Conservation (phyloP, 2,888 invertebrate species). For the Stenichneumon culpator region DNA sequence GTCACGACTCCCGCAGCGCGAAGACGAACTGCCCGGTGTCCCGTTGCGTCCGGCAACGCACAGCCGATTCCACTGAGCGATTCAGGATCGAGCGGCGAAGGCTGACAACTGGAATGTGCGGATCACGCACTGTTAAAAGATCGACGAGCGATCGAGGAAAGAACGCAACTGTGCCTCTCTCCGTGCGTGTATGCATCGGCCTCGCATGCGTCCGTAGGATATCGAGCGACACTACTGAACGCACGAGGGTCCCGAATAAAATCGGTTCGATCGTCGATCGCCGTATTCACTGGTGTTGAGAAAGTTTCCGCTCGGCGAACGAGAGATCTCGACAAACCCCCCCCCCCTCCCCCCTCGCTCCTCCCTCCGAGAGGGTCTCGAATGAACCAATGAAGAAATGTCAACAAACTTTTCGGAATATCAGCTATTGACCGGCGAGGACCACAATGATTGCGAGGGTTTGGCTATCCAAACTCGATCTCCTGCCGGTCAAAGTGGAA, state of each 20-base stretch:
- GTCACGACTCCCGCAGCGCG: neutral
- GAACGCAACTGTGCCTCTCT: conserved; percentile 10
- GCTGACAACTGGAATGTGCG: conserved; percentile 12
- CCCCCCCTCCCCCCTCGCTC: neutral
- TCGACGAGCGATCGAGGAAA: conserved; percentile 26
- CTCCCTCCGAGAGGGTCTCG: neutral
- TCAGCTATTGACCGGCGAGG: neutral
- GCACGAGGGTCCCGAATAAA: conserved; percentile 2
- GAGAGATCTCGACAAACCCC: neutral
- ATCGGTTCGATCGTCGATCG: conserved; percentile 19
- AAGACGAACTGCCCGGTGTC: neutral
- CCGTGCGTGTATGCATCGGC: conserved; percentile 5
- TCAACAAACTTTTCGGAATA: neutral
- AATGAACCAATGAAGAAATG: conserved; percentile 10
- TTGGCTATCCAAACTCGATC: neutral
- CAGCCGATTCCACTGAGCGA: neutral
- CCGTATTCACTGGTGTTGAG: neutral
- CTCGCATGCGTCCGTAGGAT: conserved; percentile 8
- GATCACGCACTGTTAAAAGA: conserved; percentile 10
- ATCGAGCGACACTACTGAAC: neutral
- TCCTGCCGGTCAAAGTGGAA: neutral
- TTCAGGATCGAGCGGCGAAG: neutral
- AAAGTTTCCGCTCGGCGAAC: conserved; percentile 23
- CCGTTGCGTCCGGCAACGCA: neutral
- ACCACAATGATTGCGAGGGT: neutral